Base-by-base conservation (phyloP, 2,888 invertebrate genomes). In the Drosophila koepferae region DNA sequence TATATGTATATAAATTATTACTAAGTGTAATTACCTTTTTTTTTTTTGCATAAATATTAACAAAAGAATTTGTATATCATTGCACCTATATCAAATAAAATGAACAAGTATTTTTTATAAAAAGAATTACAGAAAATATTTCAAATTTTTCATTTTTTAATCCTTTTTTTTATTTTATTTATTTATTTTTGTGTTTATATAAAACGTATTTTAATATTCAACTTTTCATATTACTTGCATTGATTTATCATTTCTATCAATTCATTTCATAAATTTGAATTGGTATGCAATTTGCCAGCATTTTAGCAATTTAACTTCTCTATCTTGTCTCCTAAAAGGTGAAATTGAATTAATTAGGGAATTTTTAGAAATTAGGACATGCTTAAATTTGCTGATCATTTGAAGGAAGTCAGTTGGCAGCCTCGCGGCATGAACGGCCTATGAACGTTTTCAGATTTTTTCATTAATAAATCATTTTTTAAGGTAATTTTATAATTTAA, bases 401-500 rank as follows among this genome's bases (percentile, higher is more conserved):
- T 38, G 48, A 58, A 65, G 58, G 20, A 65, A 65, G 20, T 31
- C 28, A 40, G 58, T 62, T 43, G 31, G 31, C 46, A 8, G 56
- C 40, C 44, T 12, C 14, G 20, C 20, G 18, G n/a, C 40, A 28
- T 12, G 16, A 20, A 20, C 20, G 20, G 20, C 20, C n/a, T n/a
- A 20, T 20, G 20, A 20, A 36, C 12, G 31, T 18, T 49, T 55
- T 18, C 58, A 41, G 49, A 38, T 23, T 49, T 51, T 28, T 20
- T 16, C 49, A 56, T 67, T n/a, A n/a, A n/a, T n/a, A n/a, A n/a
- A n/a, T n/a, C n/a, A n/a, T n/a, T n/a, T n/a, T n/a, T 28, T n/a
- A 40, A 71, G 54, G 46, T 61, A 58, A 77, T 77, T n/a, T n/a
- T n/a, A n/a, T 74, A 60, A 77, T 77, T 67, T 56, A 40, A 77